phyloP scores from a whole-genome alignment of 2,888 invertebrate species.

The Tuta absoluta region DNA sequence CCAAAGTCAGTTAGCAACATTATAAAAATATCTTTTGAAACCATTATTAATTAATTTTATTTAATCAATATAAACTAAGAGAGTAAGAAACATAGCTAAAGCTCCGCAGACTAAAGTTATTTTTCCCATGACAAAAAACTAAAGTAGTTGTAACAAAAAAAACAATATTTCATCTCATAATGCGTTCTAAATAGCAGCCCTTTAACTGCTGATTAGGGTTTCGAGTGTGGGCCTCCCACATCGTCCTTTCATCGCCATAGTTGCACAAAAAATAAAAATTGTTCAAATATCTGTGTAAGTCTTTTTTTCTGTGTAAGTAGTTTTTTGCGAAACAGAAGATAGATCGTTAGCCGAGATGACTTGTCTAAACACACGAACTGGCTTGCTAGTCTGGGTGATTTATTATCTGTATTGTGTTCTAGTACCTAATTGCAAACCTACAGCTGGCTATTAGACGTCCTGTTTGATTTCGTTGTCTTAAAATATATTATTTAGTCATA shows the following conservation, averaged over 20 bases:
- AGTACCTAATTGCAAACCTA: background rate
- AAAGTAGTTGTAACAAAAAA: constrained; percentile 13
- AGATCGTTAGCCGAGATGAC: constrained; percentile 62
- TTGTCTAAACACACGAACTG: constrained; percentile 68
- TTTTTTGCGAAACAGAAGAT: constrained; percentile 63
- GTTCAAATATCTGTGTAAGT: constrained; percentile 42
- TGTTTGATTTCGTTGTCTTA: background rate
- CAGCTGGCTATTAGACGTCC: background rate
- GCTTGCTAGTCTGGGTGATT: constrained; percentile 62
- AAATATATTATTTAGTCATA: too few species aligned
- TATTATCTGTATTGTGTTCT: constrained; percentile 44
- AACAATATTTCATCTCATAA: constrained; percentile 20
- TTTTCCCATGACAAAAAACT: constrained; percentile 6
- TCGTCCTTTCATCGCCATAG: constrained; percentile 52
- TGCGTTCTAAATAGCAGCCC: constrained; percentile 31
- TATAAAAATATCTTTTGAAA: too few species aligned
- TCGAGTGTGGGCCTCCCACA: constrained; percentile 49
- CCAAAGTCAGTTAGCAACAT: too few species aligned
- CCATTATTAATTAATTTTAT: background rate
- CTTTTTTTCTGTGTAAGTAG: constrained; percentile 25
- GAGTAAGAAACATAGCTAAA: background rate
- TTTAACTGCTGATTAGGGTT: constrained; percentile 56
- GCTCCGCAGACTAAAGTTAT: background rate
- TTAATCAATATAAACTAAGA: background rate
- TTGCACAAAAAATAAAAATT: constrained; percentile 53